phyloP scores from a whole-genome alignment of 1,140 invertebrate species.

The Bombyx mandarina region DNA sequence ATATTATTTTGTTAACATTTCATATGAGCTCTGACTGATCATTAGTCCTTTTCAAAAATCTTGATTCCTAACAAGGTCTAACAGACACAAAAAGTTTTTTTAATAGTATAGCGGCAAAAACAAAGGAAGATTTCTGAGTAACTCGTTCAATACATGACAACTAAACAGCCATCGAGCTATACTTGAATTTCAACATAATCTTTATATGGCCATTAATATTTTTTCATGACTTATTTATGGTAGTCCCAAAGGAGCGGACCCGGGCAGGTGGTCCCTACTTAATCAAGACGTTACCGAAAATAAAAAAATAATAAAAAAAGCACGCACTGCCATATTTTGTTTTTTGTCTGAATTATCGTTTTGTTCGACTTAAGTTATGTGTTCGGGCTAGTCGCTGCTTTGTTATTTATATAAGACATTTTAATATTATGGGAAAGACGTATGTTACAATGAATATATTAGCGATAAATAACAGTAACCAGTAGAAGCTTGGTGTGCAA shows the following conservation, averaged over 20 bases:
- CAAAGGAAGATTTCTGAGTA: conserved; percentile 21
- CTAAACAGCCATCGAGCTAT: conserved; percentile 36
- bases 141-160: conserved; percentile 30
- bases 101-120: conserved; percentile 19
- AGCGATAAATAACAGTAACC: conserved; percentile 44
- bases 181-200: conserved; percentile 53
- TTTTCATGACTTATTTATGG: conserved; percentile 57
- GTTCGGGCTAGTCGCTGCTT: conserved; percentile 31
- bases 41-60: no score
- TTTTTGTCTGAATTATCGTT: conserved; percentile 63
- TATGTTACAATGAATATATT: conserved; percentile 65
- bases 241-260: conserved; percentile 40
- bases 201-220: conserved; percentile 62
- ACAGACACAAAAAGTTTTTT: no score
- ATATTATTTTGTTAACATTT: no score
- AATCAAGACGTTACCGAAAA: conserved; percentile 69
- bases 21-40: no score
- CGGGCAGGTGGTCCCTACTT: conserved; percentile 66
- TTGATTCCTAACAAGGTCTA: no score
- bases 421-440: conserved; percentile 58
- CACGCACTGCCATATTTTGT: conserved; percentile 49
- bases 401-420: conserved; percentile 59
- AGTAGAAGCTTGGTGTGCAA: conserved; percentile 37
- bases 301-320: conserved; percentile 31
- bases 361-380: conserved; percentile 52